Percentiles rank a stretch among this genome's conserved stretches.
phyloP scores from a whole-genome alignment of 1,140 invertebrate genomes.

The Schlechtendalia chinensis region DNA sequence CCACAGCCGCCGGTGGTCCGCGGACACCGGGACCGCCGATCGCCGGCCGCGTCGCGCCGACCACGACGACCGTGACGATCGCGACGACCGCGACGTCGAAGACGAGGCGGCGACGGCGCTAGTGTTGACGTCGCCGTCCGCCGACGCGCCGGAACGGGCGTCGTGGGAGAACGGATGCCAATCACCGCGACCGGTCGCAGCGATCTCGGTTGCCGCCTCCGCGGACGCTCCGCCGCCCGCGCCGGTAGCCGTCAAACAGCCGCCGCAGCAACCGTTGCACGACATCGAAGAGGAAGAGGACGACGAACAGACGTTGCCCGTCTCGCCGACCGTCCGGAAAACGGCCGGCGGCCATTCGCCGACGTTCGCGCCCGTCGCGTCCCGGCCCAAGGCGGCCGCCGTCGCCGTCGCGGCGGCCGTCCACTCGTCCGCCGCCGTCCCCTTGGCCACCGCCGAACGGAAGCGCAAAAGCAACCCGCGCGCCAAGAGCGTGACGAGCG shows the following conservation, averaged over 20 bases:
- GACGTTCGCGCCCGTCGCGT: not conserved
- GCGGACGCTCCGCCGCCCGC: conserved; percentile 54
- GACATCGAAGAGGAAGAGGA: conserved; percentile 62
- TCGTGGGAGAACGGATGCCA: not conserved
- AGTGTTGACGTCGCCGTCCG: not conserved
- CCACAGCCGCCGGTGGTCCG: conserved; percentile 10
- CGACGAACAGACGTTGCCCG: conserved; percentile 28
- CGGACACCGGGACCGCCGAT: not conserved
- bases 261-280: conserved; percentile 58
- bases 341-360: conserved; percentile 7
- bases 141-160: not conserved
- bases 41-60: not conserved
- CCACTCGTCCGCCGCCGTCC: conserved; percentile 1
- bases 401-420: not conserved
- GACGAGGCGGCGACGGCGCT: not conserved
- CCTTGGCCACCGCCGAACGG: conserved; percentile 29
- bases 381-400: conserved; percentile 21
- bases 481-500: conserved; percentile 57
- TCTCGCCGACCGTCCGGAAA: conserved; percentile 50
- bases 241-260: conserved; percentile 55
- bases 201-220: not conserved
- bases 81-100: too few species aligned
- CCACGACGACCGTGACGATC: not conserved
- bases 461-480: conserved; percentile 56
- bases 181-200: not conserved